Conservation (phyloP, 1,140 invertebrate genomes). For the Cotesia typhae region DNA sequence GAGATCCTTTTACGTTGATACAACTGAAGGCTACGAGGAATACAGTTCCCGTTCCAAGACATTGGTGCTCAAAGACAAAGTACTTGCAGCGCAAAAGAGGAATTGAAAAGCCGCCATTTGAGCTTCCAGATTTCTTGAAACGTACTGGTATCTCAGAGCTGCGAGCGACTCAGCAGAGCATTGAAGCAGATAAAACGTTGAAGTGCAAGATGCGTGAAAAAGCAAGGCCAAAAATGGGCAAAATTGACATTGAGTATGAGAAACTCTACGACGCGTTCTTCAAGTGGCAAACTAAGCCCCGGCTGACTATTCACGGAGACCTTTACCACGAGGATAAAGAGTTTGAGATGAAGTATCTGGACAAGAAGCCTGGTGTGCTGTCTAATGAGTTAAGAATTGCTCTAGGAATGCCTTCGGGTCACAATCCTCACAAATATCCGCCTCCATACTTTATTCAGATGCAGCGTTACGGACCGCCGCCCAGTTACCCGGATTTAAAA, state of each 20-base stretch:
- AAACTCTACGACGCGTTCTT: constrained; percentile 99
- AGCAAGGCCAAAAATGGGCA: constrained; percentile 96
- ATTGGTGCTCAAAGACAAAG: constrained; percentile 99
- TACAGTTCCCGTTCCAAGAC: constrained; percentile 92
- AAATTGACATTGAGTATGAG: constrained; percentile 99
- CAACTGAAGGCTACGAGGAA: constrained; percentile 95
- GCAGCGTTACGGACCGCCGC: constrained; percentile 98
- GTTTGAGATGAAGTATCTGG: constrained; percentile 96
- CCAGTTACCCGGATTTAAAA: constrained; percentile 98
- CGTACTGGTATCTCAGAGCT: constrained; percentile 99
- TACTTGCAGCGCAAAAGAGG: constrained; percentile 96
- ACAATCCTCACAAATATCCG: constrained; percentile 86
- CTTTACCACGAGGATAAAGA: constrained; percentile 99
- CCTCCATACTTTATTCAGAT: constrained; percentile 99
- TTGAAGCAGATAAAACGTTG: constrained; percentile 95
- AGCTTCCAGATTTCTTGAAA: constrained; percentile 98
- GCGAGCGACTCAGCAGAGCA: constrained; percentile 97
- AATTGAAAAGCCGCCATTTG: constrained; percentile 98
- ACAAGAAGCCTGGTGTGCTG: constrained; percentile 98
- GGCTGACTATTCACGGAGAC: constrained; percentile 99
- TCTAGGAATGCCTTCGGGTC: constrained; percentile 97
- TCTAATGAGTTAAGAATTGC: constrained; percentile 96
- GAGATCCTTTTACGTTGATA: constrained; percentile 94
- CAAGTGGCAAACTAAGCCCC: constrained; percentile 98
- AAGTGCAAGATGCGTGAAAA: constrained; percentile 99